phyloP scores from a whole-genome alignment of 2,888 invertebrate species.

The Rhopalosiphum nymphaeae region DNA sequence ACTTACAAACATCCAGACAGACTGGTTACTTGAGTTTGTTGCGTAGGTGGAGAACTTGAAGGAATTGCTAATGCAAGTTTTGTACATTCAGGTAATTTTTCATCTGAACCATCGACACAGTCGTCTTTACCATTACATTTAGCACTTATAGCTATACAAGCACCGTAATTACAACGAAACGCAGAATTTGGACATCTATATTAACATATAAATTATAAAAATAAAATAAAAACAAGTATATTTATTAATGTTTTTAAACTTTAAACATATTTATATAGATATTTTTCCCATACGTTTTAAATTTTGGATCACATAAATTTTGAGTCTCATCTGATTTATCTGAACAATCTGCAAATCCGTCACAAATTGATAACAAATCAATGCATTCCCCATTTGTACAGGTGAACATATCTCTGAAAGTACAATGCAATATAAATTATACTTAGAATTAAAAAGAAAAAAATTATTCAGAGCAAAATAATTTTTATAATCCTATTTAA shows the following conservation, averaged over 20 bases:
- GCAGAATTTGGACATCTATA: conserved; percentile 67
- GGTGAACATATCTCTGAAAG: background rate
- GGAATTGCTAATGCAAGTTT: background rate
- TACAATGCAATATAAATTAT: background rate
- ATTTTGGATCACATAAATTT: conserved; percentile 63
- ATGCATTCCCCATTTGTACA: conserved; percentile 67
- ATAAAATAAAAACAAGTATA: background rate
- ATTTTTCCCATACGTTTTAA: conserved; percentile 45
- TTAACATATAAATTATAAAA: background rate
- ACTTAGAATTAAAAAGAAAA: background rate
- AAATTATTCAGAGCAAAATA: background rate
- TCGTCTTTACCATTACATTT: conserved; percentile 67
- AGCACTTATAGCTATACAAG: conserved; percentile 66
- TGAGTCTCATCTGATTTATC: conserved; percentile 67
- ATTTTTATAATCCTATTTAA: background rate
- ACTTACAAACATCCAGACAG: background rate
- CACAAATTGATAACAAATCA: conserved; percentile 66
- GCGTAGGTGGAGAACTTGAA: background rate
- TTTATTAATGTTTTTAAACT: background rate
- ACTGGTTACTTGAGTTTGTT: background rate
- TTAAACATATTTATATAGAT: background rate
- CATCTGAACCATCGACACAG: conserved; percentile 68
- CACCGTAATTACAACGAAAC: conserved; percentile 67
- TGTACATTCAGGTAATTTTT: conserved; percentile 47
- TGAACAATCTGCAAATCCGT: conserved; percentile 67